Evolutionary conservation across 2,888 invertebrate genomes (phyloP), one percentile per base, ranked within the genome.

Genomic region (Agapostemon virescens): DNA sequence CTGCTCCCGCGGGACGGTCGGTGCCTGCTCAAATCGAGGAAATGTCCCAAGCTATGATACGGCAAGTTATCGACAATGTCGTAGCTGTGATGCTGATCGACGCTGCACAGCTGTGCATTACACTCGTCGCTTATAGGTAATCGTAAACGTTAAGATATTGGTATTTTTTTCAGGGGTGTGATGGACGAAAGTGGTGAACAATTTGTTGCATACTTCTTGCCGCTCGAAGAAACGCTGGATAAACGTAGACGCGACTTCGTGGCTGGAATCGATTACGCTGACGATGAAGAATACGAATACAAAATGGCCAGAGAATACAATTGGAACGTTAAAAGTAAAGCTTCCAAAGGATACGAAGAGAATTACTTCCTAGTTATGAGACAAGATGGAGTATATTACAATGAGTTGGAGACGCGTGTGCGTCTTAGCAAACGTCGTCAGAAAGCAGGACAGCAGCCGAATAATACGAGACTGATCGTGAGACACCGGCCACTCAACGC

Each of bases 171-270:
- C 92, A 97, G 98, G 92, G 99, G 99, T 96, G 99, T 99, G 92
- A 98, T 98, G 97, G 99, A 99, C 91, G 98, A 98, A 93, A 98
- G 98, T 90, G 99, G 99, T 33, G 98, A 99, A 93, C 99, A 99
- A 93, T 99, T 99, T 93, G 99, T 99, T 0, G 99, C 99, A 0
- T 99, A 99, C 93, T 99, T 99, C 94, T 93, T 99, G 84, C 99
- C 99, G 0, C 97, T 98, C 0, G 98, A 98, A 55, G 97, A 97
- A 15, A 99, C 99, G 0, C 94, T 99, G 86, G 95, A 95, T 85
- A 99, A 99, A 93, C 95, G 99, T 40, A 95, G 97, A 75, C 94
- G 96, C 61, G 99, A 99, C 90, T 95, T 96, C 69, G 94, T 95
- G 0, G 96, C 96, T 67, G 95, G 94, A 40, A 94, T 97, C 26